Conservation (phyloP, 2,797 vertebrate genomes). For the Corythornis leucogaster region DNA sequence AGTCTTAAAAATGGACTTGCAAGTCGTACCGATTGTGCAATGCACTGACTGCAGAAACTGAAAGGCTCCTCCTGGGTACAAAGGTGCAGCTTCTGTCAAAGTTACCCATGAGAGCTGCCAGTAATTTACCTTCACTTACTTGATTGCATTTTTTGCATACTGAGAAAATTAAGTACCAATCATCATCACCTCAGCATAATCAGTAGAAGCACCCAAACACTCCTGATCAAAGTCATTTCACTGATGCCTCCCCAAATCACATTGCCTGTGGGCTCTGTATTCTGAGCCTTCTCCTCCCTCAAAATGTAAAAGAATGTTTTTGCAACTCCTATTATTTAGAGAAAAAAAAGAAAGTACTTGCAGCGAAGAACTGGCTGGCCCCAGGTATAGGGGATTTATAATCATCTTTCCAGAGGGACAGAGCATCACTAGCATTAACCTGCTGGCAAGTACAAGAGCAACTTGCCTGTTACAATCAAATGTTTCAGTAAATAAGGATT, state of each 20-base stretch:
- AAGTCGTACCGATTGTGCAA: neutral
- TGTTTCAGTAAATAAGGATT: neutral
- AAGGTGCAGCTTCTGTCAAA: neutral
- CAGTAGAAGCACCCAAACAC: neutral
- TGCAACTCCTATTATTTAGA: neutral
- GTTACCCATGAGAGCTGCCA: neutral
- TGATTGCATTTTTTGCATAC: neutral
- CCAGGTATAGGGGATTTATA: neutral
- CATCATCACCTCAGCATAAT: neutral
- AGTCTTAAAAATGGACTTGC: neutral
- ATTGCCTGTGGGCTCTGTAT: fast-evolving
- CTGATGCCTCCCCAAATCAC: neutral
- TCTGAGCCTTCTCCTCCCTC: neutral
- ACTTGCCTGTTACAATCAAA: neutral
- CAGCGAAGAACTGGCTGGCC: neutral
- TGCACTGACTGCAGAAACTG: neutral
- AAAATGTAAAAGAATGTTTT: fast-evolving
- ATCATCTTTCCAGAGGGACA: neutral
- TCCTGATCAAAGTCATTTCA: neutral
- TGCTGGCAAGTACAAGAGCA: neutral
- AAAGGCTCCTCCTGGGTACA: neutral
- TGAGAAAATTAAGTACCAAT: neutral
- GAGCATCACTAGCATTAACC: neutral
- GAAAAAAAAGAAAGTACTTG: neutral
- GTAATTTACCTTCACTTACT: neutral